A percentile compares a stretch with the other conserved stretches of the same genome.
Conservation (phyloP, 2,888 invertebrate genomes). For the Ryuthela nishihirai region DNA sequence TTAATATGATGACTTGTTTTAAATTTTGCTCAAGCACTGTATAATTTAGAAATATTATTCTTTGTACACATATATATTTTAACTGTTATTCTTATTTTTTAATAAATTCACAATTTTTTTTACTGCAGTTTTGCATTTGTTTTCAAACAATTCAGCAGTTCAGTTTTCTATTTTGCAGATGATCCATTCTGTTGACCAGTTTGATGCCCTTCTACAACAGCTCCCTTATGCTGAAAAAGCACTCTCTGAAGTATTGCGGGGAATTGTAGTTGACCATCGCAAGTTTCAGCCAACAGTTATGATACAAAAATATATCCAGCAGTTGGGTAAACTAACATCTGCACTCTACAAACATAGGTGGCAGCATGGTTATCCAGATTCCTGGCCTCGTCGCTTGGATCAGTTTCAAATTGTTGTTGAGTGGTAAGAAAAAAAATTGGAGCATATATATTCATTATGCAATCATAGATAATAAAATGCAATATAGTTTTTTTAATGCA, state of each 20-base stretch:
- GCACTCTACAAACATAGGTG: constrained; percentile 73
- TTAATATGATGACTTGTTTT: too few species aligned
- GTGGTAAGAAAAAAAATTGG: too few species aligned
- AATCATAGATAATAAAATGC: too few species aligned
- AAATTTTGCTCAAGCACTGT: too few species aligned
- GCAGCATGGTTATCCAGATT: constrained; percentile 62
- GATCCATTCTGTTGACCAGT: constrained; percentile 52
- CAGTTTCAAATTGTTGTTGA: constrained; percentile 82
- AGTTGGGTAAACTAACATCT: constrained; percentile 77
- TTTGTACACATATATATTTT: too few species aligned
- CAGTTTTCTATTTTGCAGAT: constrained; percentile 18
- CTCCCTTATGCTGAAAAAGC: constrained; percentile 81
- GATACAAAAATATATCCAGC: constrained; percentile 77
- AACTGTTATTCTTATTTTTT: too few species aligned
- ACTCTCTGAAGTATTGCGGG: constrained; percentile 73
- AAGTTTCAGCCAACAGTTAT: constrained; percentile 89
- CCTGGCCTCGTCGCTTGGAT: constrained; percentile 68
- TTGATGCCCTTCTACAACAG: constrained; percentile 67
- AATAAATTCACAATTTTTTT: too few species aligned
- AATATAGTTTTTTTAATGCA: too few species aligned
- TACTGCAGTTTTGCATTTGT: too few species aligned
- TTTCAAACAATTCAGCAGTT: too few species aligned
- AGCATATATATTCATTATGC: too few species aligned
- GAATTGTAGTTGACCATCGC: constrained; percentile 70
- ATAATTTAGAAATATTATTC: too few species aligned